Conservation (phyloP, 2,797 vertebrate genomes). For the Microctenopoma steveboyesi region DNA sequence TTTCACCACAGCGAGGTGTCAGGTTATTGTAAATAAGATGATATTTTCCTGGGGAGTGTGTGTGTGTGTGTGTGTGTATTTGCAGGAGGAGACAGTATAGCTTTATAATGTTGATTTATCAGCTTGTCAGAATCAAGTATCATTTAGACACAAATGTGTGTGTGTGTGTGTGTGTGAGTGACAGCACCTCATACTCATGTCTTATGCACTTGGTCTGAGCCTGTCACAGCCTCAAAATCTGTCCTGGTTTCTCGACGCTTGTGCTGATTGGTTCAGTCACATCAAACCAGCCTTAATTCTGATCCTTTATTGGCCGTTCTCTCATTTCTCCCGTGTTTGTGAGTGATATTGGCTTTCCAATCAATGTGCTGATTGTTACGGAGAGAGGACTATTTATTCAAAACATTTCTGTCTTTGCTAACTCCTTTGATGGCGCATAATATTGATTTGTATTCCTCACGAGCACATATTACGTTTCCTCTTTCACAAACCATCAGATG, state of each 20-base stretch:
- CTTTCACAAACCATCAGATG: constrained; percentile 66
- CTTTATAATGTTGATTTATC: constrained; percentile 84
- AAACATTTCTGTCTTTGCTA: constrained; percentile 58
- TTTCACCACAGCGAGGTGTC: constrained; percentile 78
- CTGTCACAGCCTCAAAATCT: constrained; percentile 57
- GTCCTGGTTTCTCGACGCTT: constrained; percentile 42
- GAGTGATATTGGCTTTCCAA: constrained; percentile 79
- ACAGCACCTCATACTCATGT: constrained; percentile 59
- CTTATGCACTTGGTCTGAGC: constrained; percentile 62
- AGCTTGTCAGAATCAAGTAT: constrained; percentile 81
- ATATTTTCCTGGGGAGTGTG: constrained; percentile 66
- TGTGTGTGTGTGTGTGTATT: constrained; percentile 28
- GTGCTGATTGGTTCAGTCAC: constrained; percentile 70
- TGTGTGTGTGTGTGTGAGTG: constrained; percentile 56
- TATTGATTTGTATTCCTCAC: constrained; percentile 78
- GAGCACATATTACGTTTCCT: constrained; percentile 69
- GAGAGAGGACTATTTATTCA: constrained; percentile 66
- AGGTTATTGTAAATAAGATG: constrained; percentile 84
- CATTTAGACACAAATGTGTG: constrained; percentile 67
- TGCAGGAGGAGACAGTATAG: constrained; percentile 51
- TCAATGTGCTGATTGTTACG: constrained; percentile 78
- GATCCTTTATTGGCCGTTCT: constrained; percentile 69
- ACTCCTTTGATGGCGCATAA: constrained; percentile 53
- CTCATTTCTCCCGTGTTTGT: constrained; percentile 51
- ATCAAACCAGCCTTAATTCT: constrained; percentile 77